Evolutionary conservation across 2,797 vertebrate genomes (phyloP).

Genomic region (Pangasius sanitwongsei): DNA sequence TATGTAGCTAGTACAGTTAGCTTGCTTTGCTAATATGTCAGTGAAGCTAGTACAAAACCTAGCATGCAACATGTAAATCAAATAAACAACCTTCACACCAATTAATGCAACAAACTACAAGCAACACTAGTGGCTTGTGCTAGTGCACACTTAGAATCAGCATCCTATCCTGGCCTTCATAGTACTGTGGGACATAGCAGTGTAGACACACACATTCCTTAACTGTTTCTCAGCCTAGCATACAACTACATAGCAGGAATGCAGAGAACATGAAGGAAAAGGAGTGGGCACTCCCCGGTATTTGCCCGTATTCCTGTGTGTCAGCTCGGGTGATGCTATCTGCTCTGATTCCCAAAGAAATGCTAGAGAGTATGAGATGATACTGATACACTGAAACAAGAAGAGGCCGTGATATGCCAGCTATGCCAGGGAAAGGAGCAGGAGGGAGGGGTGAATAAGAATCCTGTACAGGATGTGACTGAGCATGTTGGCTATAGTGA

Average conservation of each 20-base stretch:
- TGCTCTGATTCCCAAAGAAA: constrained; percentile 61
- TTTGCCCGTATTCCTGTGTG: constrained; percentile 15
- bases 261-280: not conserved
- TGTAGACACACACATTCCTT: constrained; percentile 35
- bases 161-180: not conserved
- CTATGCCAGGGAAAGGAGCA: constrained; percentile 49
- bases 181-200: not conserved
- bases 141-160: not conserved
- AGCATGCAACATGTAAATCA: not conserved
- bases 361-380: constrained; percentile 52
- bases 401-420: constrained; percentile 58
- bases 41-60: not conserved
- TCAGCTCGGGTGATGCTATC: constrained; percentile 56
- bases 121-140: not conserved
- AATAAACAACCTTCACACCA: not conserved
- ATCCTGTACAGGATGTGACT: constrained; percentile 27
- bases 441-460: constrained; percentile 37
- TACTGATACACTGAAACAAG: constrained; percentile 54
- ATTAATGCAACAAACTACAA: no score
- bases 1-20: not conserved
- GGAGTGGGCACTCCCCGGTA: constrained; percentile 6
- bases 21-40: not conserved
- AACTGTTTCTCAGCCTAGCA: constrained; percentile 22
- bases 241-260: not conserved
- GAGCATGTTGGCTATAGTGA: constrained; percentile 7